Base-by-base conservation (phyloP, 2,113 vertebrate genomes). In the Orycteropus afer region DNA sequence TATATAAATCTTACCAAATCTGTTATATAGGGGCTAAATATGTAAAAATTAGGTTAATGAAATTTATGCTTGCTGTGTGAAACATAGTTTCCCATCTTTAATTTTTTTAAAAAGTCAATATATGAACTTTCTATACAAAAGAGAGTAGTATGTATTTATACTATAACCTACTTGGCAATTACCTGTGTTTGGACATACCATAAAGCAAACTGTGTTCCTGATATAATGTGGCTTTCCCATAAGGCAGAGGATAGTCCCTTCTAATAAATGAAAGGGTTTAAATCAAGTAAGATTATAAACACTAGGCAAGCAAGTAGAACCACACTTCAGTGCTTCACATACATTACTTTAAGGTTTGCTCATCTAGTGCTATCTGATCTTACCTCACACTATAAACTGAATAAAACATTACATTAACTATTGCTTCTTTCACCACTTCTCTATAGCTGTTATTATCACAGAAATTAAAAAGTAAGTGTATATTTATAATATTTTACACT, bases 251-350 rank as follows among this genome's bases (percentile, higher is more conserved):
- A 95, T 78, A 92, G 4, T 42, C 25, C 40, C 53, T 96, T 93
- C 89, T 89, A 95, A 71, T 89, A 95, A 95, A 74, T 51, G 37
- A n/a, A 92, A 87, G 34, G 11, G 37, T 91, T 96, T 95, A 94
- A 95, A 88, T 71, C 74, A 92, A 83, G 15, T 71, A 37, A 93
- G 47, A 78, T 57, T 47, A 77, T 59, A 91, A 91, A 89, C 32
- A 59, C 74, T 73, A 91, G 14, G 23, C 45, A 96, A 91, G 45
- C n/a, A 67, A 93, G 65, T 2, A 91, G 65, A 90, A 84, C 9
- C 83, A 37, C n/a, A 86, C 67, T 85, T 81, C 20, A 79, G 15
- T 67, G 57, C 5, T 93, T 93, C 57, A 84, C 7, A 76, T 86
- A 47, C 11, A 73, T 42, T 69, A 89, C 4, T 94, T 73, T 45